Conservation (phyloP, 2,888 invertebrate genomes). For the Drosophila kanekoi region DNA sequence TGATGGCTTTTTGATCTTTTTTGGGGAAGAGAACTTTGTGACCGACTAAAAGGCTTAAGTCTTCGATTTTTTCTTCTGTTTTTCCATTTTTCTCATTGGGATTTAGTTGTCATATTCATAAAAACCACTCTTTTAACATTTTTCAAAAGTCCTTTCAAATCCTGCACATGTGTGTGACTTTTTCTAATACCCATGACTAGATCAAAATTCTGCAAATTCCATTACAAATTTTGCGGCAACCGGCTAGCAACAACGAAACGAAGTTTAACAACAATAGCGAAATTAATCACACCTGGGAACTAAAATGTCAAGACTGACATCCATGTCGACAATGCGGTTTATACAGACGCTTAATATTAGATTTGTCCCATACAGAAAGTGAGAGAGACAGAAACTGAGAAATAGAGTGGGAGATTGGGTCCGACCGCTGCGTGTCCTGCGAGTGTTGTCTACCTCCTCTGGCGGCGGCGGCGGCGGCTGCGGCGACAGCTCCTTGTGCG, state of each 20-base stretch:
- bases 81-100: too few relatives aligned
- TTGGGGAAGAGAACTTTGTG: too few relatives aligned
- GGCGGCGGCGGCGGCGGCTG: not conserved
- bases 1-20: too few relatives aligned
- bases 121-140: not conserved
- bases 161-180: not conserved
- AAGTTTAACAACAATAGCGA: slow-evolving; percentile 58
- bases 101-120: too few relatives aligned
- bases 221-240: slow-evolving; percentile 12
- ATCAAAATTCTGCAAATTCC: slow-evolving; percentile 14
- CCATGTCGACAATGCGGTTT: slow-evolving; percentile 71
- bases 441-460: slow-evolving; percentile 4
- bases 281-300: slow-evolving; percentile 78
- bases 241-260: slow-evolving; percentile 9
- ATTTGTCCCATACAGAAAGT: slow-evolving; percentile 39
- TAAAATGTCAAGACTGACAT: slow-evolving; percentile 69
- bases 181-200: not conserved
- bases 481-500: slow-evolving; percentile 31
- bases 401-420: not conserved
- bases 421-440: slow-evolving; percentile 24
- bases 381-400: not conserved
- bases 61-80: too few relatives aligned
- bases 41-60: too few relatives aligned
- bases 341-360: slow-evolving; percentile 61
- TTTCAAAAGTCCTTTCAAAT: not conserved